Conservation (phyloP, 2,797 vertebrate genomes). For the Cyclura pinguis region DNA sequence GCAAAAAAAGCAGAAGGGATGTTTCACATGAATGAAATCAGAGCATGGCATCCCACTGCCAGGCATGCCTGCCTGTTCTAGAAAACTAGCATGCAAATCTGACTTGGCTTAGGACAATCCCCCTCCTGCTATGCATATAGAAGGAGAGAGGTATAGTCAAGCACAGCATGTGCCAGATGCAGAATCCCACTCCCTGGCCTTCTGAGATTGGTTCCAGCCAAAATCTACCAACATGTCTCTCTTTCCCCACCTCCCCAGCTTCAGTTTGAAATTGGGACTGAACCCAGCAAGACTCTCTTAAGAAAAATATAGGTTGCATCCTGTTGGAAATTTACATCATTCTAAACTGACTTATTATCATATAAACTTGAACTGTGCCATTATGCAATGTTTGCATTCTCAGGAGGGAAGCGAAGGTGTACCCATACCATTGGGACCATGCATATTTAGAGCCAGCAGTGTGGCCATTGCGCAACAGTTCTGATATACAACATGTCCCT, state of each 20-base stretch:
- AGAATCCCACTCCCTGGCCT: neutral
- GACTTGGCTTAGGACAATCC: neutral
- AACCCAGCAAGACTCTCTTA: neutral
- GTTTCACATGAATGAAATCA: constrained; percentile 37
- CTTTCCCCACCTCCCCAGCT: too few relatives aligned
- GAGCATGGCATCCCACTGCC: constrained; percentile 28
- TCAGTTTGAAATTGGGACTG: neutral
- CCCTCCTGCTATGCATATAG: neutral
- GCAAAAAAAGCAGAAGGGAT: neutral
- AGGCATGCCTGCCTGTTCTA: constrained; percentile 27
- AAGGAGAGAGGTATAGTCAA: neutral
- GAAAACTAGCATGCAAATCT: constrained; percentile 31
- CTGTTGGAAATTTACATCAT: too few relatives aligned
- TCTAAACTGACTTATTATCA: too few relatives aligned
- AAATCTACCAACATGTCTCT: neutral
- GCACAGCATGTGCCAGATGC: neutral
- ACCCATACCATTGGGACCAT: too few relatives aligned
- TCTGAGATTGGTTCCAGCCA: constrained; percentile 6
- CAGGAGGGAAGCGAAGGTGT: too few relatives aligned
- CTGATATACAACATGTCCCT: too few relatives aligned
- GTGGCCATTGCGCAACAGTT: too few relatives aligned
- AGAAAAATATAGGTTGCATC: too few relatives aligned
- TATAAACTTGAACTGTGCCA: too few relatives aligned
- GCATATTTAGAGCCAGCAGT: too few relatives aligned
- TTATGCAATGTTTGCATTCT: too few relatives aligned